A percentile compares a stretch with the other conserved stretches of the same genome.
phyloP scores from a whole-genome alignment of 2,888 invertebrate genomes.

The Lycophotia porphyrea region DNA sequence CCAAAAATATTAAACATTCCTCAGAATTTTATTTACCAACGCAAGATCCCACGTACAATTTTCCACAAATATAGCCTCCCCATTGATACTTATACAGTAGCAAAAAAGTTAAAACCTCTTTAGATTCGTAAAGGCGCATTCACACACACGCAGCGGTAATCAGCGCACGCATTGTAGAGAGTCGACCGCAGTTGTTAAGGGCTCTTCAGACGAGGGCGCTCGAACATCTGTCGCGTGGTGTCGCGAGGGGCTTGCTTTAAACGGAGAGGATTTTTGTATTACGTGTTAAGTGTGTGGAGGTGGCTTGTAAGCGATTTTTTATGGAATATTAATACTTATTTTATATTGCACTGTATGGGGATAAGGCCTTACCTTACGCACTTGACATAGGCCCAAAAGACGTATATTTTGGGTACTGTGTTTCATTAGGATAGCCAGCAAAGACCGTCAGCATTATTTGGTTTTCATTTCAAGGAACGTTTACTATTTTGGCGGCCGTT shows the following conservation, averaged over 20 bases:
- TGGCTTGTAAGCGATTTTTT: constrained; percentile 53
- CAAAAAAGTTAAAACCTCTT: constrained; percentile 69
- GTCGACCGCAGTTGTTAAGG: constrained; percentile 76
- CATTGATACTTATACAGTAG: constrained; percentile 59
- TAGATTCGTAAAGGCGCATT: constrained; percentile 69
- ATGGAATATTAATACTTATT: constrained; percentile 41
- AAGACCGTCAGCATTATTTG: neutral
- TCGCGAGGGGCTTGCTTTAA: constrained; percentile 66
- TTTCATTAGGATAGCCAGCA: neutral
- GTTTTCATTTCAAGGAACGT: neutral
- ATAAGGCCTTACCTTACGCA: neutral
- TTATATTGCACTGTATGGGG: neutral
- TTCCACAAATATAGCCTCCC: constrained; percentile 39
- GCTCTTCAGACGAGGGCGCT: constrained; percentile 78
- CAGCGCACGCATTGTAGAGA: constrained; percentile 72
- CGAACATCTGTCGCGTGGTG: constrained; percentile 82
- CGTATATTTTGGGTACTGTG: neutral
- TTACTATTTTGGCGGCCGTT: no score
- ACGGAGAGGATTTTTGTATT: constrained; percentile 69
- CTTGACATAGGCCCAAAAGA: neutral
- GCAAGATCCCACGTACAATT: constrained; percentile 36
- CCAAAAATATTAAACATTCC: neutral
- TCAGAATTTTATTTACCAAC: neutral
- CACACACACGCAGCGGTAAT: constrained; percentile 69
- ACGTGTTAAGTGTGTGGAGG: constrained; percentile 50